These are phyloP conservation scores for Bradysia coprophila DNA, from an alignment of 1,140 invertebrate genomes.

Conservation along the genomic window DNA sequence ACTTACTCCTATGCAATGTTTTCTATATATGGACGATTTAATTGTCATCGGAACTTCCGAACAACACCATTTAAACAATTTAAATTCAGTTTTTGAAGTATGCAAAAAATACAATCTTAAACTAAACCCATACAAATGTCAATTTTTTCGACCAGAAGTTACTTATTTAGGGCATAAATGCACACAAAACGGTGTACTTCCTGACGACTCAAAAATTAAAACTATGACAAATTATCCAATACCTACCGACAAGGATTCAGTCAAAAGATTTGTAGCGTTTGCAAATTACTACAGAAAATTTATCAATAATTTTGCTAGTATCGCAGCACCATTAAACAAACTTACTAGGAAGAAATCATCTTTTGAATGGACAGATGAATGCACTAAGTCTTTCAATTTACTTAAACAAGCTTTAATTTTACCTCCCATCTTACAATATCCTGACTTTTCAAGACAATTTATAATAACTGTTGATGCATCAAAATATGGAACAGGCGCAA, in stretches of 20 bases:
- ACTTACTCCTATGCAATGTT: not conserved
- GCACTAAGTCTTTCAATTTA: not conserved
- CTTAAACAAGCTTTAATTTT: not conserved
- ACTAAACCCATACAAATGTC: constrained; percentile 10
- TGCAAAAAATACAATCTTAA: constrained; percentile 5
- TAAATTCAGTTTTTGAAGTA: not conserved
- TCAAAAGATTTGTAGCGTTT: constrained; percentile 12
- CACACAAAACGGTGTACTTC: constrained; percentile 2
- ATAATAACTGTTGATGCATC: constrained; percentile 17
- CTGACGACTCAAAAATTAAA: constrained; percentile 4
- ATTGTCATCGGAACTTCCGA: not conserved
- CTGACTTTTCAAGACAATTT: constrained; percentile 13
- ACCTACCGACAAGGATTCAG: constrained; percentile 9
- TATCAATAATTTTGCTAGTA: constrained; percentile 9
- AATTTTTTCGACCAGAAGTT: constrained; percentile 8
- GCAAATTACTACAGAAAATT: constrained; percentile 11
- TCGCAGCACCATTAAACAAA: constrained; percentile 5
- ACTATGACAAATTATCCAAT: constrained; percentile 6
- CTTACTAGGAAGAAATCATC: not conserved
- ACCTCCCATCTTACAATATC: not conserved
- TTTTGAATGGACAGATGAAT: constrained; percentile 1
- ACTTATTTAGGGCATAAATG: constrained; percentile 9
- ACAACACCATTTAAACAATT: not conserved
- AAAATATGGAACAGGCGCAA: not conserved
- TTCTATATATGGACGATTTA: constrained; percentile 1